Evolutionary conservation across 1,140 invertebrate genomes (phyloP), one percentile per base, ranked within the genome.

Genomic region (Bombus consobrinus): DNA sequence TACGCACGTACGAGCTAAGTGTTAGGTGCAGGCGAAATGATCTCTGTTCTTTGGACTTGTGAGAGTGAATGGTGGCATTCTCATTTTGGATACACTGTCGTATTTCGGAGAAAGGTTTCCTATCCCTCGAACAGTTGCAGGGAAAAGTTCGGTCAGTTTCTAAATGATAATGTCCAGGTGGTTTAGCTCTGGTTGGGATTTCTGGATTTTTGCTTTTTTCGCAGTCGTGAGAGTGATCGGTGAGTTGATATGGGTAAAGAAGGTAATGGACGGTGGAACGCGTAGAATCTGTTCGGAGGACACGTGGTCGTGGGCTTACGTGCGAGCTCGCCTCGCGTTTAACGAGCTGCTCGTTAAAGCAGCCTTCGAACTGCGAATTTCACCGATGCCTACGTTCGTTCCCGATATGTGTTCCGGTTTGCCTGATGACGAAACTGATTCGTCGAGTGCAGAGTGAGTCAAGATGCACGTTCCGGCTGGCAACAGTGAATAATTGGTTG

Each of bases 271-370:
- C 37, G 28, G 53, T 13, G 47, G 32, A 80, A 72, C 82, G 77
- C 34, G 41, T 39, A 12, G 32, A 62, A 78, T 78, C 64, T 57
- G 76, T 77, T 64, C 77, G 83, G 15, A 71, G 32, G 34, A 66
- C 28, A 18, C 39, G 59, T 62, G 59, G 59, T 62, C 59, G 59
- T 66, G 68, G n/a, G 62, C 32, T 32, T 39, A 43, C 62, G 41
- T 32, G 28, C 62, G 13, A 25, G 47, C 32, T n/a, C 22, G 39
- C 25, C 22, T 68, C 71, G 22, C 73, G 73, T 47, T 75, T 74
- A 82, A 74, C 71, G 71, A 76, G 53, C 28, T 3, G 18, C 41
- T 77, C 64, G 73, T 83, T 77, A 69, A 34, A 10, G 3, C 37
- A 34, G 15, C 22, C 15, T 69, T 25, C 22, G 53, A 34, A 32